Base-by-base conservation (phyloP, 2,113 vertebrate species). In the Saimiri boliviensis region DNA sequence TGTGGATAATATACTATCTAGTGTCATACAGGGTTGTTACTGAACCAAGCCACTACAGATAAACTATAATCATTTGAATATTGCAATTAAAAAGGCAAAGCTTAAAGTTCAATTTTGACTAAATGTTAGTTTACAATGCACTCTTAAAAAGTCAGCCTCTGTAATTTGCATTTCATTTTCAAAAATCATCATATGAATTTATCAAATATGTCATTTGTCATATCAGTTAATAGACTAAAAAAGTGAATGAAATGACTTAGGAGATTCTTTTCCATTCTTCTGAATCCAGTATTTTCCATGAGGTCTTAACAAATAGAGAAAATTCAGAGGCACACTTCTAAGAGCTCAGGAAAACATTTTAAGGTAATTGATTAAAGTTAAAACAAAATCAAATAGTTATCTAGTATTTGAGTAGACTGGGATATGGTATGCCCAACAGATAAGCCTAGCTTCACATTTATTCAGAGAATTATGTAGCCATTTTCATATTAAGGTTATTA, bases 81-180 rank as follows among this genome's bases (percentile, higher is more conserved):
- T 4, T 95, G 19, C 56, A 83, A 95, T 89, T 58, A 76, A 91
- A 96, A 96, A 76, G 70, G 66, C 17, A 80, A 76, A 90, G 10
- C 23, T 90, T 84, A 95, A 94, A 93, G 49, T 80, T 95, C 47
- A 93, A 25, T 89, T 89, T 87, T 93, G 88, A 82, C 81, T 82
- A 97, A 80, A 93, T 71, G 63, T 73, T 76, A 87, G 8, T 89
- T 94, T 87, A 80, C 91, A 95, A 81, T 6, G 74, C 60, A 86
- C 8, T 93, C 45, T 86, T 68, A 84, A 93, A 95, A 93, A 95
- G 52, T 86, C 3, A 85, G 71, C 35, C 73, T n/a, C 37, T 97
- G 27, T 52, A 86, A 91, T 16, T 40, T 74, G n/a, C 8, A 86
- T 83, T 97, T 86, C 42, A 85, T 73, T 86, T 95, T 91, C 27